phyloP scores from a whole-genome alignment of 2,888 invertebrate genomes.

The Nemapogon koenigi region DNA sequence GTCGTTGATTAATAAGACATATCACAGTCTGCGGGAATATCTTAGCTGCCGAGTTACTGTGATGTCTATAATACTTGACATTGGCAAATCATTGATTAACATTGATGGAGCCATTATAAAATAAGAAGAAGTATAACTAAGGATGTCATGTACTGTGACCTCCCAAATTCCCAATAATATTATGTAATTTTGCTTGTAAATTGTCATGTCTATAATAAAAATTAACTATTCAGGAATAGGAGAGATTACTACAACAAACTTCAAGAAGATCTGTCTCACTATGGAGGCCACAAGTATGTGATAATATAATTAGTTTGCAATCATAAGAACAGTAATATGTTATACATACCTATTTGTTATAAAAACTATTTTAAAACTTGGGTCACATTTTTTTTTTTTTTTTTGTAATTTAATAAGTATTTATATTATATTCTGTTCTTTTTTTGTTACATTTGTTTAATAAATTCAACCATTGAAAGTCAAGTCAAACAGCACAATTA shows the following conservation, averaged over 20 bases:
- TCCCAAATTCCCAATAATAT: too few relatives aligned
- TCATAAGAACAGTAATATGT: slow-evolving; percentile 15
- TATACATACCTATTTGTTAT: slow-evolving; percentile 38
- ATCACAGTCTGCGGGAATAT: too few relatives aligned
- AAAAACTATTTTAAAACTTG: neutral
- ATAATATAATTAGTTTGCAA: slow-evolving; percentile 19
- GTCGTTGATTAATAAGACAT: too few relatives aligned
- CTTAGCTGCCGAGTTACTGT: too few relatives aligned
- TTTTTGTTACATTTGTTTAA: neutral
- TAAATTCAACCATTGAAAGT: neutral
- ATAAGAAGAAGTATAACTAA: too few relatives aligned
- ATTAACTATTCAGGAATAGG: slow-evolving; percentile 55
- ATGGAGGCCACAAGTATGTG: slow-evolving; percentile 54
- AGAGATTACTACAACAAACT: slow-evolving; percentile 52
- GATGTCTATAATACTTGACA: too few relatives aligned
- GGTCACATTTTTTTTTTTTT: neutral
- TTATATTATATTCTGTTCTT: slow-evolving; percentile 20
- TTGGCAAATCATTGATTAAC: too few relatives aligned
- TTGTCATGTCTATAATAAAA: too few relatives aligned
- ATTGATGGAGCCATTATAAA: too few relatives aligned
- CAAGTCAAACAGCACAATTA: neutral
- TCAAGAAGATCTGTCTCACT: slow-evolving; percentile 46
- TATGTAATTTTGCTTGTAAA: too few relatives aligned
- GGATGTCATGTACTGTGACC: too few relatives aligned
- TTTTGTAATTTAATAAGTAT: slow-evolving; percentile 25